Conservation (phyloP, 35 echinoderm and acorn worm species). For the Eucidaris tribuloides region DNA sequence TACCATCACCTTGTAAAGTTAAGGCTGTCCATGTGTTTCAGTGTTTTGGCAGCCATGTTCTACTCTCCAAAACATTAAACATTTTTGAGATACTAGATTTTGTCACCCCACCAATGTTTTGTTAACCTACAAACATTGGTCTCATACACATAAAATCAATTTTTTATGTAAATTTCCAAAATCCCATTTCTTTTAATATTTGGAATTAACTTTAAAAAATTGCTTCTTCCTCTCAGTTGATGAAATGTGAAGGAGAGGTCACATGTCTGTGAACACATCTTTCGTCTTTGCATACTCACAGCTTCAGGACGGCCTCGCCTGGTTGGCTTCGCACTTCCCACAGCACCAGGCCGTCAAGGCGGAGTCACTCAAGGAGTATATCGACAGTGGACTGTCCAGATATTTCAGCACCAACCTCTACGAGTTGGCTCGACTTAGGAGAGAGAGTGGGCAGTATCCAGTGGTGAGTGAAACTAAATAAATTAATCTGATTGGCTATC, state of each 20-base stretch:
- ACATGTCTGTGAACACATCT: too few species aligned
- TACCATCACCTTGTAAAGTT: too few species aligned
- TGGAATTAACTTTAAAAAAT: not conserved
- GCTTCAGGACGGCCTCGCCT: slow-evolving; percentile 54
- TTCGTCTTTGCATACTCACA: not conserved
- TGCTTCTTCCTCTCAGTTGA: too few species aligned
- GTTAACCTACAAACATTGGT: too few species aligned
- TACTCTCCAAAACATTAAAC: too few species aligned
- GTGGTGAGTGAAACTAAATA: not conserved
- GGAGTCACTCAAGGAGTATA: slow-evolving; percentile 42
- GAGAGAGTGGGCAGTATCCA: slow-evolving; percentile 50
- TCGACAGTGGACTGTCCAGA: slow-evolving; percentile 62
- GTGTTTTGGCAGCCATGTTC: too few species aligned
- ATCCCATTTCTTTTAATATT: not conserved
- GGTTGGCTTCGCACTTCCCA: slow-evolving; percentile 55
- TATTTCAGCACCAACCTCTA: slow-evolving; percentile 64
- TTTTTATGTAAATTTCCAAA: not conserved
- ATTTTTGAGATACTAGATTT: too few species aligned
- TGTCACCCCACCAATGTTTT: too few species aligned
- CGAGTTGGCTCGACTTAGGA: slow-evolving; percentile 56
- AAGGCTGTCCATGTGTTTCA: too few species aligned
- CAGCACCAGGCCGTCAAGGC: not conserved
- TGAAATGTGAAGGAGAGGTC: not conserved
- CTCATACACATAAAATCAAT: not conserved
- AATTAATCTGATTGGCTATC: not conserved